These are phyloP conservation scores for Prionailurus viverrinus DNA, from an alignment of 2,113 vertebrate genomes.

Conservation along the genomic window DNA sequence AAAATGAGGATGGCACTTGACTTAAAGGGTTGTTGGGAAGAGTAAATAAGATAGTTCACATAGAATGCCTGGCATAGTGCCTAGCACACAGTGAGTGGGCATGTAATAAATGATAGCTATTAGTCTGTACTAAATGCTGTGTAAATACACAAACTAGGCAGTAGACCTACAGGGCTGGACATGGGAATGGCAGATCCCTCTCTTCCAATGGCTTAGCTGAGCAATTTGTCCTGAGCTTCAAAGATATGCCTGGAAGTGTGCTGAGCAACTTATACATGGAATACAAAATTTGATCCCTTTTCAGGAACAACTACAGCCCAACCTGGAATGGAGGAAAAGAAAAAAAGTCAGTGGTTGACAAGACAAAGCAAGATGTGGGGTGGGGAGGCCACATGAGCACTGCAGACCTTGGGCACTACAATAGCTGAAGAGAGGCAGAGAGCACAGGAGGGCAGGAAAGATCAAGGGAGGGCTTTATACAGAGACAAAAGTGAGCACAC, in stretches of 20 bases:
- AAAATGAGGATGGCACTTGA: conserved; percentile 49
- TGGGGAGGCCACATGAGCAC: background rate
- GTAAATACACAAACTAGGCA: conserved; percentile 49
- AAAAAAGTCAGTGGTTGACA: background rate
- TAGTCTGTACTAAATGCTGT: conserved; percentile 45
- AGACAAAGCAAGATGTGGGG: conserved; percentile 23
- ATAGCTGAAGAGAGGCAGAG: background rate
- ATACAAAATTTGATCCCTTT: conserved; percentile 42
- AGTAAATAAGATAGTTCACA: conserved; percentile 45
- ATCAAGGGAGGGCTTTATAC: background rate
- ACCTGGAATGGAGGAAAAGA: background rate
- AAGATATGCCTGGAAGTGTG: background rate
- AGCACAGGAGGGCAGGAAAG: background rate
- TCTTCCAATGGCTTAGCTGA: conserved; percentile 35
- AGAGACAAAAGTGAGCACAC: background rate
- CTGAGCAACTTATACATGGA: background rate
- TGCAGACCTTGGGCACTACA: background rate
- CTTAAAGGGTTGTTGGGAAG: background rate
- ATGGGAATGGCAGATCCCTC: conserved; percentile 36
- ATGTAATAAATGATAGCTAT: conserved; percentile 71
- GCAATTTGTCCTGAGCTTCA: conserved; percentile 9
- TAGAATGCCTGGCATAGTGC: conserved; percentile 58
- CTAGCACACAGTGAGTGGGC: conserved; percentile 40
- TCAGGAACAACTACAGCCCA: background rate
- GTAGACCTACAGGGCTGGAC: background rate